Evolutionary conservation across 2,113 vertebrate genomes (phyloP), one percentile per base, ranked within the genome.

Genomic region (Bostrychus sinensis): DNA sequence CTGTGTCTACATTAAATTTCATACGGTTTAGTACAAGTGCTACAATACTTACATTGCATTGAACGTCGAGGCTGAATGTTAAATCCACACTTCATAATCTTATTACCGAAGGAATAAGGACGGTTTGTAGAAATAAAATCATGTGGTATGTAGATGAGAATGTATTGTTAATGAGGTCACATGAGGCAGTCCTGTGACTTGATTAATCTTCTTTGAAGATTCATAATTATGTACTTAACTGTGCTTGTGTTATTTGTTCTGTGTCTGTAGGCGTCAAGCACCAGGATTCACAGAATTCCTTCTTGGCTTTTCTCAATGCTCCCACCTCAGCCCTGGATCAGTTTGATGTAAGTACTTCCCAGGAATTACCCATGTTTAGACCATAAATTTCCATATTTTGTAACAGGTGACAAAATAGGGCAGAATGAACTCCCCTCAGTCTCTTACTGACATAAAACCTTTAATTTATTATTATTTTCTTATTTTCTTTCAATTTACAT

Each of bases 231-330:
- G 0, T 43, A 48, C 70, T 70, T 32, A 74, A 75, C 60, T 22
- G 9, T 4, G 1, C 11, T 42, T 51, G 37, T 83, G 55, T 70
- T 75, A 55, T 82, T 70, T 66, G 62, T 72, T 61, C 68, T 72
- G 62, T 92, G 78, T 86, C 66, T 91, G 77, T 88, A 99, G 97
- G 97, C 91, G 94, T 98, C 89, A 98, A 98, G 92, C 96, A 97
- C 92, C 96, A 95, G 92, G 97, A 98, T 92, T 97, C 97, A 91
- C 96, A 98, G 94, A 97, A 96, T 94, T 99, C 96, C 89, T 96
- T 99, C 93, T 86, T 99, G 92, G 97, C 96, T 88, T 98, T 99
- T 90, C 94, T 99, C 91, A 98, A 98, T 81, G 94, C 95, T 69
- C 97, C 96, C 88, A 93, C 96, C 89, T 97, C 97, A 79, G 93